A percentile compares a stretch with the other conserved stretches of the same genome.
These are phyloP conservation scores for Formica exsecta DNA, from an alignment of 1,140 invertebrate genomes.

Conservation along the genomic window DNA sequence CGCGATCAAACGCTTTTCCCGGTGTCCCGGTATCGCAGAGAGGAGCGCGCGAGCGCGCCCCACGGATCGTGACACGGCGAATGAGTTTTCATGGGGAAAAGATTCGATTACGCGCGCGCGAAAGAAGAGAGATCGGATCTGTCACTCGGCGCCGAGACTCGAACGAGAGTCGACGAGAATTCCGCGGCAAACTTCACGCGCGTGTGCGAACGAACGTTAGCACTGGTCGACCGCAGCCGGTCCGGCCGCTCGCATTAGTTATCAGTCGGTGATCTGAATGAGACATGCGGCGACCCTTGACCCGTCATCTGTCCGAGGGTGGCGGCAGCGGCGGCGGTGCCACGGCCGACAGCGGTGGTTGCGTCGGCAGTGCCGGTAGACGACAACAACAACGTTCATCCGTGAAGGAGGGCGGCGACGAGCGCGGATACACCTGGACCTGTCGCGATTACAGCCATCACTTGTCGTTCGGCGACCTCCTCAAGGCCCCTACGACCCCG, in stretches of 20 bases:
- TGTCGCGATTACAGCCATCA: conserved; percentile 83
- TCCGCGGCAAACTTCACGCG: too few relatives aligned
- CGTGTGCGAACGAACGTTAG: too few relatives aligned
- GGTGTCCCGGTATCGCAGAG: neutral
- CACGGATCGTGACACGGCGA: neutral
- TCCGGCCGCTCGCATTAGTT: too few relatives aligned
- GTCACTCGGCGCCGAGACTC: too few relatives aligned
- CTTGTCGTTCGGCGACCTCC: conserved; percentile 82
- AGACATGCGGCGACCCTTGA: conserved; percentile 82
- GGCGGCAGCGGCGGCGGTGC: conserved; percentile 73
- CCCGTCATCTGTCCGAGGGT: conserved; percentile 84
- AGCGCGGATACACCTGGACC: conserved; percentile 78
- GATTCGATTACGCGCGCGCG: neutral
- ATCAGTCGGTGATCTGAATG: conserved; percentile 35
- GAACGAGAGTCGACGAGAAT: too few relatives aligned
- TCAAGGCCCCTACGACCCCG: conserved; percentile 80
- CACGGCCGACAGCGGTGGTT: conserved; percentile 13
- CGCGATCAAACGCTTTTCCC: conserved; percentile 55
- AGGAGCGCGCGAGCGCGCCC: neutral
- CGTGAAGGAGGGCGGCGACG: conserved; percentile 71
- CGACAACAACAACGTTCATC: conserved; percentile 75
- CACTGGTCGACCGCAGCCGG: too few relatives aligned
- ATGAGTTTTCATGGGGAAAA: neutral
- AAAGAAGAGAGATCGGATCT: neutral
- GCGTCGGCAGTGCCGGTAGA: conserved; percentile 45